phyloP scores from a whole-genome alignment of 2,797 vertebrate species.

The Bufotes viridis region DNA sequence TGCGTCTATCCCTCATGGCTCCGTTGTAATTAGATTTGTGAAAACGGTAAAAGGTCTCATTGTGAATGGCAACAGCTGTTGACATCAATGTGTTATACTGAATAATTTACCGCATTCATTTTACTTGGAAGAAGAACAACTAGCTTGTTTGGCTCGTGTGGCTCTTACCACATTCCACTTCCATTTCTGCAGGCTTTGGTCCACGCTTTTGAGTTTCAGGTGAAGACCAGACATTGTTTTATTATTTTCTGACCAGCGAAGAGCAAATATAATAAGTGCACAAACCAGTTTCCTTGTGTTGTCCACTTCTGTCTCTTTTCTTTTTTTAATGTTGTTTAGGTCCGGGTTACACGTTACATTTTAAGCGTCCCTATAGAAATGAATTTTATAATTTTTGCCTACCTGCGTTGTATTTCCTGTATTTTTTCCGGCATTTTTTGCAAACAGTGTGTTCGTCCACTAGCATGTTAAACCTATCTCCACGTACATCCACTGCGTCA shows the following conservation, averaged over 20 bases:
- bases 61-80: constrained; percentile 83
- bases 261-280: background rate
- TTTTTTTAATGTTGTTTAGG: background rate
- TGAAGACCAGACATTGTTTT: background rate
- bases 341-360: background rate
- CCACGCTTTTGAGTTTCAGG: background rate
- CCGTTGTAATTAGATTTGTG: constrained; percentile 80
- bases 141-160: constrained; percentile 70
- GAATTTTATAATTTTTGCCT: too few species aligned
- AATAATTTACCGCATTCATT: constrained; percentile 81
- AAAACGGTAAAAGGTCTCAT: constrained; percentile 80
- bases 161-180: constrained; percentile 61
- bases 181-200: background rate
- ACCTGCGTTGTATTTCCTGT: too few species aligned
- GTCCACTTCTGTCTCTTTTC: background rate
- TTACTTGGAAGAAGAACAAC: constrained; percentile 75
- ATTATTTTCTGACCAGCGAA: background rate
- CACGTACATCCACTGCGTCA: too few species aligned
- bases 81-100: constrained; percentile 79
- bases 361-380: background rate
- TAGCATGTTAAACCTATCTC: too few species aligned
- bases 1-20: constrained; percentile 76
- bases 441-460: too few species aligned
- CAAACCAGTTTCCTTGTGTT: background rate
- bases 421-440: too few species aligned